Evolutionary conservation across 2,888 invertebrate species (phyloP).

Genomic region (Drosophila nr. medialis): DNA sequence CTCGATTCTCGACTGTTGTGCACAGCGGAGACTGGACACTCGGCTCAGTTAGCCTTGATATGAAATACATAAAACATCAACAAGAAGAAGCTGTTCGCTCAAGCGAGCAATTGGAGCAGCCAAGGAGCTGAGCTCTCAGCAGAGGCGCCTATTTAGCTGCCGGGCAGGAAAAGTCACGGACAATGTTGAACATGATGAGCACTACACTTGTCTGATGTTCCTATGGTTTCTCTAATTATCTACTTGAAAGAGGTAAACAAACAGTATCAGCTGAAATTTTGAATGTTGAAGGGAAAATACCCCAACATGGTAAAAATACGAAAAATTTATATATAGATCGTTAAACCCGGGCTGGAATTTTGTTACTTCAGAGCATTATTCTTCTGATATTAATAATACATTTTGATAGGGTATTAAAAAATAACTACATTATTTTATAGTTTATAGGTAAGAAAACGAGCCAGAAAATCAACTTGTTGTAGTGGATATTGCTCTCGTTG

Average conservation of each 20-base stretch:
- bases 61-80: slow-evolving; percentile 18
- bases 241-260: neutral
- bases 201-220: slow-evolving; percentile 59
- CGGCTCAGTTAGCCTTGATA: slow-evolving; percentile 20
- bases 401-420: neutral
- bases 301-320: too few species aligned
- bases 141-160: slow-evolving; percentile 16
- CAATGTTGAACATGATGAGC: slow-evolving; percentile 65
- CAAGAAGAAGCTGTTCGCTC: neutral
- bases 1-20: slow-evolving; percentile 5
- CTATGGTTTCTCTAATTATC: slow-evolving; percentile 37
- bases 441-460: slow-evolving; percentile 22
- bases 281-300: neutral
- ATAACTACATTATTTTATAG: neutral
- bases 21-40: slow-evolving; percentile 16
- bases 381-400: neutral
- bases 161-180: slow-evolving; percentile 24
- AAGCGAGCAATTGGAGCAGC: slow-evolving; percentile 1
- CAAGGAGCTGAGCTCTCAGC: neutral
- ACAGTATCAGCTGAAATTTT: neutral
- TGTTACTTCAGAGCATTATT: neutral
- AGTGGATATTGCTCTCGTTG: slow-evolving; percentile 7
- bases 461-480: slow-evolving; percentile 58
- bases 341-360: neutral
- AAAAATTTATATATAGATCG: neutral